Evolutionary conservation across 2,797 vertebrate genomes (phyloP).

Genomic region (Bovichtus variegatus): DNA sequence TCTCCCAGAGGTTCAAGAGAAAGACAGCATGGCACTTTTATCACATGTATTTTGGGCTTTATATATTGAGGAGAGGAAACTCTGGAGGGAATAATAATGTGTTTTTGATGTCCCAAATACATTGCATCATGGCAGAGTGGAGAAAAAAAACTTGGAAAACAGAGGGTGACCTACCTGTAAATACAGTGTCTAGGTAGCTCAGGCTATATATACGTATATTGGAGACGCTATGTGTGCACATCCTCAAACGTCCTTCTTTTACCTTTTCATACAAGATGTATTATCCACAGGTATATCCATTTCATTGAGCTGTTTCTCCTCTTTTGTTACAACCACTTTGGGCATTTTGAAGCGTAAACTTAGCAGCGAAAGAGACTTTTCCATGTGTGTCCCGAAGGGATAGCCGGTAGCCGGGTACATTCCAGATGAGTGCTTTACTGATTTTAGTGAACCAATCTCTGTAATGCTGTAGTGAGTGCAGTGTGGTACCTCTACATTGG

Average conservation of each 20-base stretch:
- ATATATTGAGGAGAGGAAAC: constrained; percentile 27
- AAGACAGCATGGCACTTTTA: constrained; percentile 29
- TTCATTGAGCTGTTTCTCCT: too few relatives aligned
- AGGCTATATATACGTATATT: background rate
- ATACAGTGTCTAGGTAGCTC: background rate
- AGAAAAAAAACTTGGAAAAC: constrained; percentile 5
- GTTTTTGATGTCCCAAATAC: constrained; percentile 24
- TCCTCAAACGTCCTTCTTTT: background rate
- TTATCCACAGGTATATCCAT: background rate
- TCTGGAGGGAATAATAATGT: constrained; percentile 27
- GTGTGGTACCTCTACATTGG: too few relatives aligned
- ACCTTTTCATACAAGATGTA: background rate
- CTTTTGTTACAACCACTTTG: too few relatives aligned
- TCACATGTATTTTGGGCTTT: constrained; percentile 40
- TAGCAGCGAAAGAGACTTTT: background rate
- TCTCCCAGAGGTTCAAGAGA: constrained; percentile 27
- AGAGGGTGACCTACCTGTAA: constrained; percentile 1
- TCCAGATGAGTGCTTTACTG: background rate
- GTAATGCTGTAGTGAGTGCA: background rate
- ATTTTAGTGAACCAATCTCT: background rate
- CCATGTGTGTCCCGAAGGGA: background rate
- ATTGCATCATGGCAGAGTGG: constrained; percentile 4
- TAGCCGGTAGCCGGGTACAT: background rate
- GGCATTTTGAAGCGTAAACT: too few relatives aligned
- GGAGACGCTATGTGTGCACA: background rate